Conservation (phyloP, 2,888 invertebrate genomes). For the Drosophila lacicola region DNA sequence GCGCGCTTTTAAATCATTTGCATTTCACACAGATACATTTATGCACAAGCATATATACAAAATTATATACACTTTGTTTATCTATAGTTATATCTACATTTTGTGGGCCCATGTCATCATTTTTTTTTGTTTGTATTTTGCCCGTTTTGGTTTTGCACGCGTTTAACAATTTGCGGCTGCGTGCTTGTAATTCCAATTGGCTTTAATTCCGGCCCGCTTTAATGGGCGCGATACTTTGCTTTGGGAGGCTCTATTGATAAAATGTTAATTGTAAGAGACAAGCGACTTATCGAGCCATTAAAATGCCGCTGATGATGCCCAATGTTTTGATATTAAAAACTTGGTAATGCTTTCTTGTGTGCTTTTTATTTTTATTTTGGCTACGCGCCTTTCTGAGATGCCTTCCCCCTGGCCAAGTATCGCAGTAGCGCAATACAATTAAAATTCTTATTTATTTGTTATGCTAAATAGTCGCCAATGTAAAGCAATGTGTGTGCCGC, state of each 20-base stretch:
- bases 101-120: conserved; percentile 17
- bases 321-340: conserved; percentile 50
- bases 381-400: conserved; percentile 44
- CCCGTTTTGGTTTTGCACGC: conserved; percentile 55
- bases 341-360: conserved; percentile 25
- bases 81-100: conserved; percentile 21
- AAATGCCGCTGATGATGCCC: conserved; percentile 55
- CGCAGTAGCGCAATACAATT: conserved; percentile 33
- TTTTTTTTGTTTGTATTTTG: conserved; percentile 20
- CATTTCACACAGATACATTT: conserved; percentile 18
- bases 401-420: conserved; percentile 3
- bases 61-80: conserved; percentile 7
- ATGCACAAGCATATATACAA: not conserved
- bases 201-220: conserved; percentile 50
- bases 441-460: conserved; percentile 62
- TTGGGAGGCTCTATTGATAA: conserved; percentile 47
- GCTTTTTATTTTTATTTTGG: conserved; percentile 29
- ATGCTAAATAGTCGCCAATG: conserved; percentile 61
- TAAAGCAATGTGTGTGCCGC: conserved; percentile 9
- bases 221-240: conserved; percentile 1
- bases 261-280: conserved; percentile 41
- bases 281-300: conserved; percentile 45
- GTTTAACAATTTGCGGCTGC: conserved; percentile 57
- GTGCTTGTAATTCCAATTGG: conserved; percentile 64
- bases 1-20: conserved; percentile 31